phyloP scores from a whole-genome alignment of 2,113 vertebrate species.

The Callocephalon fimbriatum region DNA sequence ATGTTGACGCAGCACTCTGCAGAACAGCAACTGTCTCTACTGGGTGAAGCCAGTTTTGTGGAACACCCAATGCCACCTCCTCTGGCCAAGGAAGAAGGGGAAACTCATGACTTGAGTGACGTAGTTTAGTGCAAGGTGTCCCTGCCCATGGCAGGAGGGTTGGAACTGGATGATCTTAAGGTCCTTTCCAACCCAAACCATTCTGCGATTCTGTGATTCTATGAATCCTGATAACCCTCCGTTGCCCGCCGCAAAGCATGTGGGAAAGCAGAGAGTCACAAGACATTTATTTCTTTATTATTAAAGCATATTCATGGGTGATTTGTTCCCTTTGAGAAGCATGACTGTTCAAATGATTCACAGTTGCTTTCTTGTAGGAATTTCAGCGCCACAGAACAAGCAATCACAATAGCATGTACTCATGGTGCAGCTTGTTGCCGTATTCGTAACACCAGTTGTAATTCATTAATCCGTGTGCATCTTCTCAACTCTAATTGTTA shows the following conservation, averaged over 20 bases:
- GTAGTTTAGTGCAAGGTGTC: background rate
- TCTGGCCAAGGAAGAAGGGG: background rate
- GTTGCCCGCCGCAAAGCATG: background rate
- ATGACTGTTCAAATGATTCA: conserved; percentile 27
- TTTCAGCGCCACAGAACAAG: background rate
- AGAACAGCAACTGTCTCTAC: background rate
- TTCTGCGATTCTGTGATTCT: background rate
- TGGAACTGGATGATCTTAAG: background rate
- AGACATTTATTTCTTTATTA: background rate
- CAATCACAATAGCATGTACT: background rate
- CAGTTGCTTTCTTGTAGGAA: background rate
- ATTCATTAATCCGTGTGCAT: background rate
- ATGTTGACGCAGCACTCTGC: background rate
- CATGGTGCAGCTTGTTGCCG: background rate
- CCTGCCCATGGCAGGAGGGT: background rate
- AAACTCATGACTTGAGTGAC: background rate
- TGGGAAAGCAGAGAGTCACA: background rate
- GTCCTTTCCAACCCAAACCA: background rate
- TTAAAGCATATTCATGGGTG: background rate
- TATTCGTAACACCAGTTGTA: background rate
- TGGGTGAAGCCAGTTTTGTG: background rate
- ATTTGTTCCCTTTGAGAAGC: conserved; percentile 11
- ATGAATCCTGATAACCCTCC: background rate
- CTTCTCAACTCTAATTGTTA: background rate
- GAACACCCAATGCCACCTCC: background rate